Conservation (phyloP, 2,888 invertebrate genomes). For the Nomada fabriciana region DNA sequence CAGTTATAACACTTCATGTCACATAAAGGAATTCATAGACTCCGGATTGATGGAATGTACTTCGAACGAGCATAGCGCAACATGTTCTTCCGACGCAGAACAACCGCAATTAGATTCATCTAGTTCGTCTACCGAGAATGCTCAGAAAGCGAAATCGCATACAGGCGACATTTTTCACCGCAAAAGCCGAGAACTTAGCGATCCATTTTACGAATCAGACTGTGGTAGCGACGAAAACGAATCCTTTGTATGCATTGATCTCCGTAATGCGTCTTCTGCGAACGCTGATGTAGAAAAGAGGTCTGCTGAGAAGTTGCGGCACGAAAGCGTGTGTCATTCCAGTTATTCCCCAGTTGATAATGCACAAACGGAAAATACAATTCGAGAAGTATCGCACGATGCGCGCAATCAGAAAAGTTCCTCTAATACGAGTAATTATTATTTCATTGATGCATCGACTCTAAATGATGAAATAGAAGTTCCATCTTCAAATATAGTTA, state of each 20-base stretch:
- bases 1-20: slow-evolving; percentile 40
- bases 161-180: slow-evolving; percentile 77
- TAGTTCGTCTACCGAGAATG: slow-evolving; percentile 70
- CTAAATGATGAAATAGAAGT: slow-evolving; percentile 87
- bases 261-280: slow-evolving; percentile 50
- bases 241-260: slow-evolving; percentile 78
- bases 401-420: slow-evolving; percentile 68
- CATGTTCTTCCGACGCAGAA: slow-evolving; percentile 72
- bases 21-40: slow-evolving; percentile 51
- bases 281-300: slow-evolving; percentile 34
- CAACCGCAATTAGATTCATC: slow-evolving; percentile 71
- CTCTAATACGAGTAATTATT: slow-evolving; percentile 85
- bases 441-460: slow-evolving; percentile 92
- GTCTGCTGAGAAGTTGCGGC: slow-evolving; percentile 17
- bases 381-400: slow-evolving; percentile 56
- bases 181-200: slow-evolving; percentile 78
- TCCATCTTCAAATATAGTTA: slow-evolving; percentile 52
- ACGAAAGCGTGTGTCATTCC: slow-evolving; percentile 30
- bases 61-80: slow-evolving; percentile 65
- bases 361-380: slow-evolving; percentile 49
- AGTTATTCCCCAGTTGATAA: slow-evolving; percentile 28
- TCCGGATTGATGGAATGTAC: slow-evolving; percentile 50
- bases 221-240: slow-evolving; percentile 73
- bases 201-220: slow-evolving; percentile 80
- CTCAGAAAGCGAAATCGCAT: slow-evolving; percentile 58